A percentile compares a stretch with the other conserved stretches of the same genome.
These are phyloP conservation scores for Stomatorhinus walkeri DNA, from an alignment of 2,797 vertebrate species.

Conservation along the genomic window DNA sequence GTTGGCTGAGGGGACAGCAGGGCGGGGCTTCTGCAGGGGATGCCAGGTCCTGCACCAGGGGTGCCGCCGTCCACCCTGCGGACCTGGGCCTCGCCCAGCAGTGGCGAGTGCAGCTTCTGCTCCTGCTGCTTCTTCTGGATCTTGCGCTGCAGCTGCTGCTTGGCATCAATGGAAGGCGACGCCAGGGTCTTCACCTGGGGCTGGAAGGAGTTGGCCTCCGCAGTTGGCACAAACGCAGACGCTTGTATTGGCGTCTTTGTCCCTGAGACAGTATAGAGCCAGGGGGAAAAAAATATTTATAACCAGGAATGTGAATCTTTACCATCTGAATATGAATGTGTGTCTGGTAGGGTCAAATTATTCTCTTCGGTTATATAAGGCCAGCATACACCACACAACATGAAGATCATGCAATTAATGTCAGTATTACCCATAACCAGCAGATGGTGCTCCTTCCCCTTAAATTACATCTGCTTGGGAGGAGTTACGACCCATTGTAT, in stretches of 20 bases:
- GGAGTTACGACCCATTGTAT: neutral
- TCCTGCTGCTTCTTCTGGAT: slow-evolving; percentile 98
- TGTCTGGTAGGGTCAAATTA: neutral
- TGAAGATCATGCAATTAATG: neutral
- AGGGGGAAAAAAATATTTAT: neutral
- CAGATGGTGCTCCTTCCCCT: slow-evolving; percentile 42
- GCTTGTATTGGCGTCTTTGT: slow-evolving; percentile 71
- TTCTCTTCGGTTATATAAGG: neutral
- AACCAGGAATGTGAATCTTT: neutral
- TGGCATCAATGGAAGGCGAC: slow-evolving; percentile 84
- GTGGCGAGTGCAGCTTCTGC: slow-evolving; percentile 87
- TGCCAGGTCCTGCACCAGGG: slow-evolving; percentile 50
- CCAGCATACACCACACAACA: neutral
- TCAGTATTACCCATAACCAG: slow-evolving; percentile 34
- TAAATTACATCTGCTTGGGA: neutral
- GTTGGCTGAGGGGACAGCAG: slow-evolving; percentile 83
- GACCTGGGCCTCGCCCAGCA: slow-evolving; percentile 69
- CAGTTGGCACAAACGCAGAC: slow-evolving; percentile 83
- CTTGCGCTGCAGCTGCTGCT: slow-evolving; percentile 97
- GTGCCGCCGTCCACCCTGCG: slow-evolving; percentile 67
- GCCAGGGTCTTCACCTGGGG: slow-evolving; percentile 80
- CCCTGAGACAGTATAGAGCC: slow-evolving; percentile 54
- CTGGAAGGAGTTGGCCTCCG: slow-evolving; percentile 86
- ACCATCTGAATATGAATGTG: neutral
- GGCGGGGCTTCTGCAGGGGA: slow-evolving; percentile 74